A percentile compares a stretch with the other conserved stretches of the same genome.
Conservation (phyloP, 2,797 vertebrate species). For the Premnoplex brunnescens region DNA sequence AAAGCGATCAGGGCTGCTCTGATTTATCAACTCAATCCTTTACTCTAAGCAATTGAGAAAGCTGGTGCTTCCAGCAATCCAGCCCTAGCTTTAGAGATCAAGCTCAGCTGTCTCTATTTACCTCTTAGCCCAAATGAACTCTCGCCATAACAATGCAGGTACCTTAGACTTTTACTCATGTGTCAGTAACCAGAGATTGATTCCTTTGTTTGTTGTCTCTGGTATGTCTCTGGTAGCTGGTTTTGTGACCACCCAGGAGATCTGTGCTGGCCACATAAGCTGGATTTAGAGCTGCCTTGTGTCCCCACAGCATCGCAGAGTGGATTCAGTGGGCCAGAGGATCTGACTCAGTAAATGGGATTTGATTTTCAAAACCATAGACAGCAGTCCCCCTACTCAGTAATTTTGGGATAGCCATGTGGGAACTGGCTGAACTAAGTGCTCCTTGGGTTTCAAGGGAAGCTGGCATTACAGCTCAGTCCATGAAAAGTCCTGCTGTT, state of each 20-base stretch:
- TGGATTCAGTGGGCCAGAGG: background rate
- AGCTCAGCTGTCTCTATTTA: background rate
- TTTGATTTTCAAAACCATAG: background rate
- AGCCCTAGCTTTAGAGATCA: background rate
- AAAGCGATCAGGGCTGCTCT: slow-evolving; percentile 44
- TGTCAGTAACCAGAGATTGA: background rate
- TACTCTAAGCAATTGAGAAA: background rate
- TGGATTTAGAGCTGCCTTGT: background rate
- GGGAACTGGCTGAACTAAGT: background rate
- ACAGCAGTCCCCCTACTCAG: background rate
- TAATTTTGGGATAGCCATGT: background rate
- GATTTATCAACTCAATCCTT: slow-evolving; percentile 33
- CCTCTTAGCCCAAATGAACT: background rate
- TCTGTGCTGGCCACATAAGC: rapidly evolving
- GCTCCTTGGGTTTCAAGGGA: background rate
- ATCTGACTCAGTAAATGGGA: background rate
- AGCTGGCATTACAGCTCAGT: background rate
- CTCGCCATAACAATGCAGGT: background rate
- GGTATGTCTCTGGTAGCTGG: background rate
- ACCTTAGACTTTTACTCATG: background rate
- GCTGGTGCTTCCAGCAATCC: background rate
- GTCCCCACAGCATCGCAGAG: background rate
- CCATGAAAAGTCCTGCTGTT: background rate
- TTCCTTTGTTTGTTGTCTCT: slow-evolving; percentile 7
- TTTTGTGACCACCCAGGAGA: background rate